Conservation (phyloP, 23 tunicate genomes). For the Halocynthia roretzi region DNA sequence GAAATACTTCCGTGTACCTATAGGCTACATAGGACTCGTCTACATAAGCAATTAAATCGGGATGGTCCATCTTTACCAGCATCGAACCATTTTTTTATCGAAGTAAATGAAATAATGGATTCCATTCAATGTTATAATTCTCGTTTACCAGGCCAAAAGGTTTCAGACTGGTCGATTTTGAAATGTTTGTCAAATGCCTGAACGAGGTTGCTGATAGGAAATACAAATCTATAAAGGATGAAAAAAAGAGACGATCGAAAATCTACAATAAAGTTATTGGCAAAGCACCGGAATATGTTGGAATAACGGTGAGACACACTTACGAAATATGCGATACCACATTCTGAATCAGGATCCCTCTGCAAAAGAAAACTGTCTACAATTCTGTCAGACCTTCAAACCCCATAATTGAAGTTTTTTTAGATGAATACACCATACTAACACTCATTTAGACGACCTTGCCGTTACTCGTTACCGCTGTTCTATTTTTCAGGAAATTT, state of each 20-base stretch:
- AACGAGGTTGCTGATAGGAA: slow-evolving; percentile 78
- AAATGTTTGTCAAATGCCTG: slow-evolving; percentile 67
- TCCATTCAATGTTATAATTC: neutral
- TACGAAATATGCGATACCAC: too few relatives aligned
- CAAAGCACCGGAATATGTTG: slow-evolving; percentile 66
- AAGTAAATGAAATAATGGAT: too few relatives aligned
- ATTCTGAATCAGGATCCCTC: too few relatives aligned
- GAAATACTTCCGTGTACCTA: too few relatives aligned
- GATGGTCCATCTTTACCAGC: too few relatives aligned
- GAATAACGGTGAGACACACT: slow-evolving; percentile 54
- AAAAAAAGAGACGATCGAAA: slow-evolving; percentile 34
- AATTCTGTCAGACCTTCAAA: too few relatives aligned
- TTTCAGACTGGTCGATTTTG: slow-evolving; percentile 55
- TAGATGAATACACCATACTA: neutral
- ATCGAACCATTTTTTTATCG: too few relatives aligned
- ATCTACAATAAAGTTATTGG: slow-evolving; percentile 65
- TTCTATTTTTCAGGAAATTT: slow-evolving; percentile 36
- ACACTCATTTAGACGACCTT: neutral
- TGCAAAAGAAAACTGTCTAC: too few relatives aligned
- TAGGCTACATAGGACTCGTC: too few relatives aligned
- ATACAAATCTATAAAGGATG: slow-evolving; percentile 26
- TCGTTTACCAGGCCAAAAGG: slow-evolving; percentile 44
- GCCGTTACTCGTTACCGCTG: neutral
- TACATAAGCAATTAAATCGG: too few relatives aligned
- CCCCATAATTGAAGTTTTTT: too few relatives aligned